These are phyloP conservation scores for Leucoraja ocellata DNA, from an alignment of 2,797 vertebrate genomes.

Conservation along the genomic window DNA sequence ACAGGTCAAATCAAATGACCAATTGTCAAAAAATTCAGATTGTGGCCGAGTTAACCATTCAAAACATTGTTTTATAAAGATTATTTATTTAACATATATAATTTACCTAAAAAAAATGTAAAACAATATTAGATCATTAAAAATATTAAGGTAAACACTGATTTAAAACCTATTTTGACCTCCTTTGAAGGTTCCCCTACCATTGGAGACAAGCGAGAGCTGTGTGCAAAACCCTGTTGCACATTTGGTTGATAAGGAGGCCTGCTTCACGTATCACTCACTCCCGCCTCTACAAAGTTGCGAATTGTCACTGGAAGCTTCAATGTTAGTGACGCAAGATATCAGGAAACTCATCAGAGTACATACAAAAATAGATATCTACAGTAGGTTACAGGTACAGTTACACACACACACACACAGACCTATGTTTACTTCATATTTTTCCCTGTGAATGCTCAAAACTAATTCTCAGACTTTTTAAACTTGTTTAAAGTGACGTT, in stretches of 20 bases:
- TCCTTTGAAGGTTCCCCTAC: neutral
- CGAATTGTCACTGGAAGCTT: constrained; percentile 37
- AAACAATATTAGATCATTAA: too few species aligned
- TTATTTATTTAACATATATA: too few species aligned
- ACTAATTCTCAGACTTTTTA: neutral
- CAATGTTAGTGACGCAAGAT: constrained; percentile 48
- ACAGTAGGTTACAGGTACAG: constrained; percentile 49
- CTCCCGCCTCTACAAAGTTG: neutral
- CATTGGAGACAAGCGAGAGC: neutral
- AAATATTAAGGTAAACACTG: too few species aligned
- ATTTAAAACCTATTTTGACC: too few species aligned
- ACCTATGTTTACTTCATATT: too few species aligned
- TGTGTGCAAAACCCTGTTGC: neutral
- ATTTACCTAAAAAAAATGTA: too few species aligned
- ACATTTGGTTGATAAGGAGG: rapidly evolving
- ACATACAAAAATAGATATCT: constrained; percentile 47
- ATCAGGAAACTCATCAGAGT: constrained; percentile 43
- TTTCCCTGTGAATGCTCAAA: too few species aligned
- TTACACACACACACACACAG: too few species aligned
- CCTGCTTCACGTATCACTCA: neutral
- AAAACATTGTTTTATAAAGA: too few species aligned
- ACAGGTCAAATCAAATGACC: neutral
- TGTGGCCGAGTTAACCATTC: too few species aligned
- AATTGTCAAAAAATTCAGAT: too few species aligned
- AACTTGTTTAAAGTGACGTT: constrained; percentile 16